Evolutionary conservation across 2,797 vertebrate genomes (phyloP).

Genomic region (Bradypodion ventrale): DNA sequence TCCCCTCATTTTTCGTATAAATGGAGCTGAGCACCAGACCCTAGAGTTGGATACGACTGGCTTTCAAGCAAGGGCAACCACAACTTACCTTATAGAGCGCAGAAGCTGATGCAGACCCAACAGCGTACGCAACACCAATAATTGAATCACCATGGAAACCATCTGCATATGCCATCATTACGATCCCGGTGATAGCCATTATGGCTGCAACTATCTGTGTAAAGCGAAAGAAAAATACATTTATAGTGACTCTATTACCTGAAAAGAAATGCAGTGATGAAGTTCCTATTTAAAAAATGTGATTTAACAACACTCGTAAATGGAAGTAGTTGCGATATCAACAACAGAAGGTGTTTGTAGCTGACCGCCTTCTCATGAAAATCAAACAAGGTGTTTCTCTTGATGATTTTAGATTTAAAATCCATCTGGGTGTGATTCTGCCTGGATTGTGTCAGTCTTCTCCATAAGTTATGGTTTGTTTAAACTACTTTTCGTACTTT

Average conservation of each 20-base stretch:
- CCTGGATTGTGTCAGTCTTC: neutral
- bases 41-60: too few species aligned
- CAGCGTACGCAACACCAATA: constrained; percentile 94
- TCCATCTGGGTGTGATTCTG: neutral
- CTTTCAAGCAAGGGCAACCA: too few species aligned
- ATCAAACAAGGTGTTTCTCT: neutral
- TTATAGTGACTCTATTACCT: constrained; percentile 5
- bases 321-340: too few species aligned
- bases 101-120: constrained; percentile 96
- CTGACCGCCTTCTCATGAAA: constrained; percentile 1
- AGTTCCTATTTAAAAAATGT: constrained; percentile 17
- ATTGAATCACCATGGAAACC: constrained; percentile 97
- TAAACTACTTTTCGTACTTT: too few species aligned
- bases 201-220: constrained; percentile 97
- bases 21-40: too few species aligned
- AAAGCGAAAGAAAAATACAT: constrained; percentile 56
- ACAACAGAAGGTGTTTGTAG: neutral
- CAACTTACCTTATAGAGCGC: constrained; percentile 91
- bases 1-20: too few species aligned
- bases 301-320: too few species aligned
- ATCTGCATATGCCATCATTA: constrained; percentile 99
- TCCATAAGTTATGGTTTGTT: neutral
- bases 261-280: constrained; percentile 11
- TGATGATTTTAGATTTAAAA: neutral
- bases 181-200: constrained; percentile 98